A percentile compares a stretch with the other conserved stretches of the same genome.
phyloP scores from a whole-genome alignment of 1,140 invertebrate species.

The Calycopis cecrops region DNA sequence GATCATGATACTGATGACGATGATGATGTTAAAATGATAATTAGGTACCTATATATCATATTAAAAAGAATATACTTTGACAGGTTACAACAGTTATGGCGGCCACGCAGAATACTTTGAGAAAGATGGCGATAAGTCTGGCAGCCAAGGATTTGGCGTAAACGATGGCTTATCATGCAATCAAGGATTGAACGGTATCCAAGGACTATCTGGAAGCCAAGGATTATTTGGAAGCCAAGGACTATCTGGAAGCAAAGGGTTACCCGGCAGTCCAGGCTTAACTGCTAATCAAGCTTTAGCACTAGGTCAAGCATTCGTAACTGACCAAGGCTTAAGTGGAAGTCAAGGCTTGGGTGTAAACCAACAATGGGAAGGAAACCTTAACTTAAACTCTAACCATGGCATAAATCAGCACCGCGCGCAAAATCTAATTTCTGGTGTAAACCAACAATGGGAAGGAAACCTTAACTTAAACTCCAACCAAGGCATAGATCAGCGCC shows the following conservation, averaged over 20 bases:
- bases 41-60: too few species aligned
- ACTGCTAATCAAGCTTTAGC: not conserved
- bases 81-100: not conserved
- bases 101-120: not conserved
- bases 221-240: not conserved
- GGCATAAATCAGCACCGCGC: too few species aligned
- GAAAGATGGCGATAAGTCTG: not conserved
- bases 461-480: too few species aligned
- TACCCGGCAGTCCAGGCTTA: not conserved
- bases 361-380: too few species aligned
- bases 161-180: not conserved
- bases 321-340: not conserved
- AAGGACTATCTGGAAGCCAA: not conserved
- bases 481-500: too few species aligned
- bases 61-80: not conserved
- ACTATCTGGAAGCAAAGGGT: not conserved
- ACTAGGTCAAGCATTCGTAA: not conserved
- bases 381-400: too few species aligned
- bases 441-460: too few species aligned
- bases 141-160: not conserved
- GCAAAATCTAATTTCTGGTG: too few species aligned
- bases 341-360: not conserved
- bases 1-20: too few species aligned
- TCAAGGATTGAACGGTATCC: not conserved
- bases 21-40: not conserved